phyloP scores from a whole-genome alignment of 2,797 vertebrate genomes.

The Chelmon rostratus region DNA sequence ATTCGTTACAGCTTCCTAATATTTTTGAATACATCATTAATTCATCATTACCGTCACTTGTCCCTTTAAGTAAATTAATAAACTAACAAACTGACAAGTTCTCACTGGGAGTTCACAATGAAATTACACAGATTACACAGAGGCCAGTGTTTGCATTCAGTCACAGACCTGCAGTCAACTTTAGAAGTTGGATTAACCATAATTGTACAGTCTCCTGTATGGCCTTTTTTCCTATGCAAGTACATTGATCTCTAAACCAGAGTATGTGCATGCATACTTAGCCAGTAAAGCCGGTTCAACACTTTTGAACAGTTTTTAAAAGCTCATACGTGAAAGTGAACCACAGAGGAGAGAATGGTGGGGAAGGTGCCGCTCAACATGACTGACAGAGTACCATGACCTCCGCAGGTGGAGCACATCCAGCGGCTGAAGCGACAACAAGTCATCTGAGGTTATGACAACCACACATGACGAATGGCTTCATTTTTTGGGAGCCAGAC shows the following conservation, averaged over 20 bases:
- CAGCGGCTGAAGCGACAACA: constrained; percentile 1
- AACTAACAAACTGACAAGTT: too few species aligned
- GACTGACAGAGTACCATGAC: background rate
- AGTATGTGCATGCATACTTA: too few species aligned
- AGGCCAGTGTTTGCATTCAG: background rate
- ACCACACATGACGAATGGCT: constrained; percentile 29
- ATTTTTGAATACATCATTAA: too few species aligned
- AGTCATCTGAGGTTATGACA: background rate
- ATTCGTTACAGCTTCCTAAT: too few species aligned
- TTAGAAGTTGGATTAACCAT: background rate
- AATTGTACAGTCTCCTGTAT: background rate
- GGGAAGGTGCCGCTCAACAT: background rate
- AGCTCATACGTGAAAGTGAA: background rate
- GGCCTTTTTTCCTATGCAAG: too few species aligned
- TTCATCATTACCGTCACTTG: too few species aligned
- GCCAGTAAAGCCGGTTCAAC: too few species aligned
- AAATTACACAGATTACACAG: too few species aligned
- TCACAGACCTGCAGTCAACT: background rate
- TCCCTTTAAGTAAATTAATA: too few species aligned
- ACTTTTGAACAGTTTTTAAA: background rate
- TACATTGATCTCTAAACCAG: too few species aligned
- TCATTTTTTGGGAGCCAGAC: constrained; percentile 2
- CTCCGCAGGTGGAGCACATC: background rate
- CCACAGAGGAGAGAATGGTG: background rate
- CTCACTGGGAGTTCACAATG: too few species aligned